phyloP scores from a whole-genome alignment of 2,888 invertebrate genomes.

The Pseudococcus jackbeardsleyi region DNA sequence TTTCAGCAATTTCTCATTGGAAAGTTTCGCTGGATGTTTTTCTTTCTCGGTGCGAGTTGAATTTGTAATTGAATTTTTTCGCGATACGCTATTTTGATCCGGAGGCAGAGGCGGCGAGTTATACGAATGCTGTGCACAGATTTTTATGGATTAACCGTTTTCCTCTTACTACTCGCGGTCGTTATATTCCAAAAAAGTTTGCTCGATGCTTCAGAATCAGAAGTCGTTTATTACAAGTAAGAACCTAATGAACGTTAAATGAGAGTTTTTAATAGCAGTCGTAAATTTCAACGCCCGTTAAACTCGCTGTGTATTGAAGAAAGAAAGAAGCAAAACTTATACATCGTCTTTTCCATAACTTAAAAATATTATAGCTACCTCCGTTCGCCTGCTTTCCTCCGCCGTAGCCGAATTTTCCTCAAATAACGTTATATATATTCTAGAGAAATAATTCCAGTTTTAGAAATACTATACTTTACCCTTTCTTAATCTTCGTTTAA shows the following conservation, averaged over 20 bases:
- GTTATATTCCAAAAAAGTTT: constrained; percentile 51
- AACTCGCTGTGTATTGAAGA: constrained; percentile 43
- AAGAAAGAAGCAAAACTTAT: constrained; percentile 48
- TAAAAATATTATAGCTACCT: constrained; percentile 54
- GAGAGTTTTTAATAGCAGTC: constrained; percentile 57
- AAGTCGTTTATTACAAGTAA: constrained; percentile 59
- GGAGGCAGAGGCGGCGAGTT: background rate
- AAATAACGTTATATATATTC: constrained; percentile 36
- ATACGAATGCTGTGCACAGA: constrained; percentile 15
- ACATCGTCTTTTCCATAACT: constrained; percentile 55
- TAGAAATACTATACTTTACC: constrained; percentile 21
- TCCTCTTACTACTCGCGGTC: background rate
- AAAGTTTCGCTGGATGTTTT: background rate
- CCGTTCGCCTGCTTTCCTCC: background rate
- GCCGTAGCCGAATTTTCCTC: background rate
- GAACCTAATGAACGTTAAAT: constrained; percentile 59
- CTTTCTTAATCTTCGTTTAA: constrained; percentile 39
- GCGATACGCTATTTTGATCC: background rate
- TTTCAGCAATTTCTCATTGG: background rate
- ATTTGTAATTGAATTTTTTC: constrained; percentile 24
- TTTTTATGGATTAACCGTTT: constrained; percentile 46
- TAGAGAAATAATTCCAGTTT: constrained; percentile 43
- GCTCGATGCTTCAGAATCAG: constrained; percentile 52
- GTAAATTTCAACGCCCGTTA: constrained; percentile 51
- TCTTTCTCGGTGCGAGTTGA: background rate